These are phyloP conservation scores for Pseudorasbora parva DNA, from an alignment of 2,113 vertebrate genomes.

Conservation along the genomic window DNA sequence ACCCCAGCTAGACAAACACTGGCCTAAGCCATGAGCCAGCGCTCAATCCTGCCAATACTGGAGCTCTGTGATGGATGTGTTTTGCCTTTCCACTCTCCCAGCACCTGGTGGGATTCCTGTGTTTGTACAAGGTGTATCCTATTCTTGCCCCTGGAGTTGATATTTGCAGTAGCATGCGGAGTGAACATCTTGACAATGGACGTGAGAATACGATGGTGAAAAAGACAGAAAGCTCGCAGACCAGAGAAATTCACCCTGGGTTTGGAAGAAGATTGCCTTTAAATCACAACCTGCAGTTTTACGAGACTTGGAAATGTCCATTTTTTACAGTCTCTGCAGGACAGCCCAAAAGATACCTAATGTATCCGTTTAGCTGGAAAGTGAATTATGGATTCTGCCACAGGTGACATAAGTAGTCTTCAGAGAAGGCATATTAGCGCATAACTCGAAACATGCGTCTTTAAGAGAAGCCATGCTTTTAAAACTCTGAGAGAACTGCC, in stretches of 20 bases:
- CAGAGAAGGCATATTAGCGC: not conserved
- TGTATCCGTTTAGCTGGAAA: constrained; percentile 5
- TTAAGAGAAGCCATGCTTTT: constrained; percentile 14
- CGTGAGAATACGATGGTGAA: not conserved
- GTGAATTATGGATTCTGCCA: constrained; percentile 14
- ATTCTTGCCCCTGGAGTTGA: constrained; percentile 18
- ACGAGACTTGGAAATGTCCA: not conserved
- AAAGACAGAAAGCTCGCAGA: constrained; percentile 10
- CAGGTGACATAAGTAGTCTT: constrained; percentile 27
- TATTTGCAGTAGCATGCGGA: constrained; percentile 19
- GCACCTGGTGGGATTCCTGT: constrained; percentile 20
- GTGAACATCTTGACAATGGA: constrained; percentile 8
- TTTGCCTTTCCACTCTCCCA: constrained; percentile 18
- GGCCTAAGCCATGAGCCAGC: not conserved
- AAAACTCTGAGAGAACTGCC: not conserved
- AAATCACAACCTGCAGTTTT: constrained; percentile 17
- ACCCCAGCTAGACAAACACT: not conserved
- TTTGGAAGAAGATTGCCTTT: not conserved
- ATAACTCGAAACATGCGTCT: constrained; percentile 22
- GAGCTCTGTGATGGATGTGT: constrained; percentile 34
- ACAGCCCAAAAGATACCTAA: constrained; percentile 12
- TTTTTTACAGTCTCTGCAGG: constrained; percentile 13
- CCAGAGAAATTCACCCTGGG: not conserved
- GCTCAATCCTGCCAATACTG: constrained; percentile 13
- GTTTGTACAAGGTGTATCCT: constrained; percentile 33